A percentile compares a stretch with the other conserved stretches of the same genome.
These are phyloP conservation scores for Columba janthina DNA, from an alignment of 2,113 vertebrate species.

Conservation along the genomic window DNA sequence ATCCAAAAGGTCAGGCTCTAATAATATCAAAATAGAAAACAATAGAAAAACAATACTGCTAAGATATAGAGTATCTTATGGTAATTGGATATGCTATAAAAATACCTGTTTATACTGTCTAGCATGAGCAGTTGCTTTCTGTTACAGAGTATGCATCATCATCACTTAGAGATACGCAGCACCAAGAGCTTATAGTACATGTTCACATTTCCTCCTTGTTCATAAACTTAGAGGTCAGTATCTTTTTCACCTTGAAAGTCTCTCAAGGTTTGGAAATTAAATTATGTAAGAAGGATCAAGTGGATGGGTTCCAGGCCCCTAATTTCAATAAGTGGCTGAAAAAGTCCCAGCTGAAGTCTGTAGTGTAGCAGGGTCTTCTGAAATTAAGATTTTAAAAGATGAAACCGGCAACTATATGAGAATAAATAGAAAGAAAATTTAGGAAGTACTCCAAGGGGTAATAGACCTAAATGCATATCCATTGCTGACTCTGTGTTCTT, in stretches of 20 bases:
- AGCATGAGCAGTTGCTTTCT: not conserved
- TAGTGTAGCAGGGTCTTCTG: not conserved
- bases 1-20: not conserved
- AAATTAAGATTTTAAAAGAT: not conserved
- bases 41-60: not conserved
- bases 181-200: not conserved
- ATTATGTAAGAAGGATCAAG: not conserved
- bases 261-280: not conserved
- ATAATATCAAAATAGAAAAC: not conserved
- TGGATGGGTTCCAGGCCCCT: not conserved
- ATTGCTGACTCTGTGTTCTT: not conserved
- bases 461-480: not conserved
- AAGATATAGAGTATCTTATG: not conserved
- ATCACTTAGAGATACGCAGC: not conserved
- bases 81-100: not conserved
- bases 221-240: not conserved
- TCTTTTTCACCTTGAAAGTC: not conserved
- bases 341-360: not conserved
- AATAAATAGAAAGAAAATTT: not conserved
- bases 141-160: not conserved
- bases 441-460: not conserved
- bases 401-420: not conserved
- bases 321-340: not conserved
- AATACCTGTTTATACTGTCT: not conserved
- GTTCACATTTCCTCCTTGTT: not conserved